phyloP scores from a whole-genome alignment of 2,888 invertebrate species.

The Euzophera pinguis region DNA sequence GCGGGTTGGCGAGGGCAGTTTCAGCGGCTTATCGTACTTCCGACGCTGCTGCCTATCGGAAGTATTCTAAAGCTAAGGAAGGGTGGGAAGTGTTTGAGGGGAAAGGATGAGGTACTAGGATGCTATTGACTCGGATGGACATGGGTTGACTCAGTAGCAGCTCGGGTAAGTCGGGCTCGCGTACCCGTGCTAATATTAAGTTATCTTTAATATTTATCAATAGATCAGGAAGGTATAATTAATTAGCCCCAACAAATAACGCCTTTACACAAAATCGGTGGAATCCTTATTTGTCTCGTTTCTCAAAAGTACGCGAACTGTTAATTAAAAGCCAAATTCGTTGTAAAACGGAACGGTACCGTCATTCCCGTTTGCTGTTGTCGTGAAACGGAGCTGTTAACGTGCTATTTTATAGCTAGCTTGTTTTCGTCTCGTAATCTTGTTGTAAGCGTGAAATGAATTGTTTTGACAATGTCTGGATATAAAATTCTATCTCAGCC shows the following conservation, averaged over 20 bases:
- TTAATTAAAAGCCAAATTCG: slow-evolving; percentile 9
- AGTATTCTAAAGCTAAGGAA: no score
- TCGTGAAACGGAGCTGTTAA: slow-evolving; percentile 18
- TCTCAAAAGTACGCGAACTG: slow-evolving; percentile 1
- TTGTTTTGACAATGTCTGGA: not conserved
- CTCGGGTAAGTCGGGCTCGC: no score
- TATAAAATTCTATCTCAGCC: no score
- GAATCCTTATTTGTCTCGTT: not conserved
- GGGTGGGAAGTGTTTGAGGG: no score
- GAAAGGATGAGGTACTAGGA: no score
- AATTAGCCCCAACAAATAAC: not conserved
- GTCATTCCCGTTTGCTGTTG: slow-evolving; percentile 17
- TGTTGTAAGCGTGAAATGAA: not conserved
- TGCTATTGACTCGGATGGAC: no score
- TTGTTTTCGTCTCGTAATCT: slow-evolving; percentile 1
- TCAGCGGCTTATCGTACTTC: no score
- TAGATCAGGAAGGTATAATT: not conserved
- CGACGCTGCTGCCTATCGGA: no score
- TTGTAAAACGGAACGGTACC: not conserved
- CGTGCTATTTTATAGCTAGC: slow-evolving; percentile 9
- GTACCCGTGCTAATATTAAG: no score
- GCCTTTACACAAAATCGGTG: not conserved
- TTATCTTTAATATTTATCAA: not conserved
- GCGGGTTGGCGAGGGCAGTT: no score
- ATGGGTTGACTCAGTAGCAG: no score